Conservation (phyloP, 2,888 invertebrate species). For the Dasysyrphus albostriatus region DNA sequence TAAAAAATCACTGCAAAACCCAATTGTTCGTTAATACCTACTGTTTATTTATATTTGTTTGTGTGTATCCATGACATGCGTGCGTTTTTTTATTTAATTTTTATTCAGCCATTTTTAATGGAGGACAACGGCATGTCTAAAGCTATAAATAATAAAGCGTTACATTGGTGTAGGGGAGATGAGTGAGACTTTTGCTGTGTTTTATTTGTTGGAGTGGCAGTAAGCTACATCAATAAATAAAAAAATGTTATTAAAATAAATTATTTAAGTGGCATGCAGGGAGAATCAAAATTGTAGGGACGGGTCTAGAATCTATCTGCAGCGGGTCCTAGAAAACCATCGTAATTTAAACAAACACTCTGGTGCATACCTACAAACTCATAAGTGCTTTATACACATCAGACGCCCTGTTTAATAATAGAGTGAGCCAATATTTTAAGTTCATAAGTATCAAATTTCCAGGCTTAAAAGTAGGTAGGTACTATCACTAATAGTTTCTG, state of each 20-base stretch:
- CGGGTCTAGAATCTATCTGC: background rate
- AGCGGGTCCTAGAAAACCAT: background rate
- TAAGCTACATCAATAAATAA: conserved; percentile 28
- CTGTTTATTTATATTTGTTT: conserved; percentile 4
- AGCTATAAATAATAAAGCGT: conserved; percentile 52
- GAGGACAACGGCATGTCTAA: conserved; percentile 42
- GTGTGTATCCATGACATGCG: background rate
- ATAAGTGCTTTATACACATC: too few species aligned
- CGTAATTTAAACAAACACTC: background rate
- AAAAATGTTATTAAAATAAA: conserved; percentile 20
- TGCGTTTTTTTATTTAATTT: conserved; percentile 19
- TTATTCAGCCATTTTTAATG: conserved; percentile 34
- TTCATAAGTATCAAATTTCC: too few species aligned
- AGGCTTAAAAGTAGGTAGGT: too few species aligned
- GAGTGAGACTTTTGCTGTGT: conserved; percentile 5
- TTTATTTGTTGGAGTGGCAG: conserved; percentile 21
- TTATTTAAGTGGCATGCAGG: background rate
- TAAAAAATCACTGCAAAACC: conserved; percentile 61
- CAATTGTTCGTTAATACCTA: conserved; percentile 63
- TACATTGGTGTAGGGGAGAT: conserved; percentile 17
- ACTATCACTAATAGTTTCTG: too few species aligned
- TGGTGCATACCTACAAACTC: too few species aligned
- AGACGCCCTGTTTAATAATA: too few species aligned
- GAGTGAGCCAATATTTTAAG: too few species aligned
- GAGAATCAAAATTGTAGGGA: background rate